Evolutionary conservation across 1,140 invertebrate species (phyloP).

Genomic region (Drosophila tsacasi): DNA sequence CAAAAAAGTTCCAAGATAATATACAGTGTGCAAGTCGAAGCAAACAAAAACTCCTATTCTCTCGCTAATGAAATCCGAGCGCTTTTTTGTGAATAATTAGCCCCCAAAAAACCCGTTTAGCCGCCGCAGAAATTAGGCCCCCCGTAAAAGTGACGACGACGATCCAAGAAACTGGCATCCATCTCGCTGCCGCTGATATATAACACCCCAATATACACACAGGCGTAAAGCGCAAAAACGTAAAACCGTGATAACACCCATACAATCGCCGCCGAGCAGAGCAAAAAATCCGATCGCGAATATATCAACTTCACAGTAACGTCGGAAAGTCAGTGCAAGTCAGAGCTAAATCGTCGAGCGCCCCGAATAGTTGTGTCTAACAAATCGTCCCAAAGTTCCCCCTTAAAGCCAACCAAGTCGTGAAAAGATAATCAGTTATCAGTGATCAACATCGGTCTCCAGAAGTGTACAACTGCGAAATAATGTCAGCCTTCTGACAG

Average conservation of each 20-base stretch:
- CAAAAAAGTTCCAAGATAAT: slow-evolving; percentile 32
- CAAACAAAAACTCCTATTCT: slow-evolving; percentile 33
- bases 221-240: slow-evolving; percentile 12
- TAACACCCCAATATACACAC: slow-evolving; percentile 50
- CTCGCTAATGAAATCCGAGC: slow-evolving; percentile 50
- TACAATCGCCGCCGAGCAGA: slow-evolving; percentile 26
- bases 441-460: slow-evolving; percentile 6
- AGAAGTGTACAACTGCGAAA: slow-evolving; percentile 15
- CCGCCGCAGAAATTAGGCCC: slow-evolving; percentile 43
- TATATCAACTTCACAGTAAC: slow-evolving; percentile 60
- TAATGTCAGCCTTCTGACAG: slow-evolving; percentile 69
- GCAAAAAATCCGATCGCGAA: slow-evolving; percentile 52
- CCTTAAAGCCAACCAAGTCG: not conserved
- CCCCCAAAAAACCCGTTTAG: slow-evolving; percentile 60
- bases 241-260: slow-evolving; percentile 59
- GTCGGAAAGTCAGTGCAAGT: slow-evolving; percentile 60
- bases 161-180: slow-evolving; percentile 43
- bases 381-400: slow-evolving; percentile 3
- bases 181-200: slow-evolving; percentile 34
- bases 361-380: slow-evolving; percentile 67
- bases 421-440: slow-evolving; percentile 11
- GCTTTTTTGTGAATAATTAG: slow-evolving; percentile 61
- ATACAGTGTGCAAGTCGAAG: slow-evolving; percentile 35
- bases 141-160: slow-evolving; percentile 36
- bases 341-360: slow-evolving; percentile 66